These are phyloP conservation scores for Trichonephila clavipes DNA, from an alignment of 1,140 invertebrate species.

Conservation along the genomic window DNA sequence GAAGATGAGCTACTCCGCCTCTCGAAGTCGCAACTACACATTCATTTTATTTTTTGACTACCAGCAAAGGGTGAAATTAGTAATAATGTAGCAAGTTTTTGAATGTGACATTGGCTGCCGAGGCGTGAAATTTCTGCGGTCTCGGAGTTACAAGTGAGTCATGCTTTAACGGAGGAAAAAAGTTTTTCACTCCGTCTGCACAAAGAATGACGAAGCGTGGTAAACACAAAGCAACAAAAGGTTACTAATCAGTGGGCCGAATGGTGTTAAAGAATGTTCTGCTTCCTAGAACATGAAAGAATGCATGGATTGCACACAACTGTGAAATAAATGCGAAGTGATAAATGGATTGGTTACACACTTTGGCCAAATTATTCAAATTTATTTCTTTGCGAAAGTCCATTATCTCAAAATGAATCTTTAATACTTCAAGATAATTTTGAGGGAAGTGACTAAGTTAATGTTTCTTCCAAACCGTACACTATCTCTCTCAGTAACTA, in stretches of 20 bases:
- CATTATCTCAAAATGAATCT: no score
- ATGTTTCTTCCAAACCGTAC: no score
- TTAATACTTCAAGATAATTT: no score
- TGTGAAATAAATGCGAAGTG: neutral
- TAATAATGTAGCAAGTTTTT: conserved; percentile 26
- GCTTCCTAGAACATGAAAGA: neutral
- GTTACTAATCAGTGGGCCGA: neutral
- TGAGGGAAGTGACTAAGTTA: no score
- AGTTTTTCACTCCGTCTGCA: neutral
- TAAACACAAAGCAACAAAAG: neutral
- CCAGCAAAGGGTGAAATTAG: conserved; percentile 18
- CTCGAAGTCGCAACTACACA: neutral
- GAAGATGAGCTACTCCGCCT: conserved; percentile 60
- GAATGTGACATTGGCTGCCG: conserved; percentile 19
- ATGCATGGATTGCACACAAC: neutral
- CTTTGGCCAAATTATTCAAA: no score
- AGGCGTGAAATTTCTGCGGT: conserved; percentile 66
- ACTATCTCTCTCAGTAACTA: no score
- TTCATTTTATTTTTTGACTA: neutral
- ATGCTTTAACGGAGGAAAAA: conserved; percentile 15
- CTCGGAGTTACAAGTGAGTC: neutral
- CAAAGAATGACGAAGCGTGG: conserved; percentile 31
- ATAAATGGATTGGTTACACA: no score
- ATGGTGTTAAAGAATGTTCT: neutral
- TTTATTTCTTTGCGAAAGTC: no score